Conservation (phyloP, 2,113 vertebrate species). For the Proterorhinus semilunaris region DNA sequence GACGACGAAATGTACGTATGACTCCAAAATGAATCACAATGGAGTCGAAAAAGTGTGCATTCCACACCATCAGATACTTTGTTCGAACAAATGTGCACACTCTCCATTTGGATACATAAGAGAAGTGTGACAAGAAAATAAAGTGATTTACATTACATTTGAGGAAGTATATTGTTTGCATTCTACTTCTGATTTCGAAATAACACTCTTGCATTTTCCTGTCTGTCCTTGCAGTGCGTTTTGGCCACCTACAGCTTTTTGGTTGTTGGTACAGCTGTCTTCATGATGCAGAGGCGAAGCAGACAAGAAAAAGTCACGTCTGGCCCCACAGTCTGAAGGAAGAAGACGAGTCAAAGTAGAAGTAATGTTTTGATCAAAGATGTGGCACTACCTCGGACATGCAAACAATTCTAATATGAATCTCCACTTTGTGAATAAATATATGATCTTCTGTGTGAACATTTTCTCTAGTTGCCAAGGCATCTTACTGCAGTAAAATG, state of each 20-base stretch:
- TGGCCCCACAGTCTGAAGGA: constrained; percentile 18
- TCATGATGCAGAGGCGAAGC: constrained; percentile 36
- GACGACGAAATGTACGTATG: constrained; percentile 60
- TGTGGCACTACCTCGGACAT: background rate
- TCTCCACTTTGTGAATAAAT: constrained; percentile 32
- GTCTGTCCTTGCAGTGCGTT: constrained; percentile 58
- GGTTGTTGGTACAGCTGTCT: constrained; percentile 36
- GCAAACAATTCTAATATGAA: background rate
- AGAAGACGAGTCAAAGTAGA: background rate
- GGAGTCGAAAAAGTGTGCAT: no score
- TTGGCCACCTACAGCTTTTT: constrained; percentile 62
- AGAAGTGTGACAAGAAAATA: background rate
- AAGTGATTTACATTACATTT: background rate
- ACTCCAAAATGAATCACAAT: no score
- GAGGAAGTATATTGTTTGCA: no score
- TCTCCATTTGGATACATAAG: no score
- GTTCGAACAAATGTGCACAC: background rate
- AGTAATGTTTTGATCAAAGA: background rate
- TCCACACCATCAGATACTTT: no score
- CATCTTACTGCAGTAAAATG: background rate
- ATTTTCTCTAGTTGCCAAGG: constrained; percentile 2
- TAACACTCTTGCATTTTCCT: background rate
- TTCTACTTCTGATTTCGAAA: no score
- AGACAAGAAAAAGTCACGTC: constrained; percentile 36
- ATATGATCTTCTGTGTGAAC: background rate